Conservation (phyloP, 1,140 invertebrate genomes). For the Colletes gigas region DNA sequence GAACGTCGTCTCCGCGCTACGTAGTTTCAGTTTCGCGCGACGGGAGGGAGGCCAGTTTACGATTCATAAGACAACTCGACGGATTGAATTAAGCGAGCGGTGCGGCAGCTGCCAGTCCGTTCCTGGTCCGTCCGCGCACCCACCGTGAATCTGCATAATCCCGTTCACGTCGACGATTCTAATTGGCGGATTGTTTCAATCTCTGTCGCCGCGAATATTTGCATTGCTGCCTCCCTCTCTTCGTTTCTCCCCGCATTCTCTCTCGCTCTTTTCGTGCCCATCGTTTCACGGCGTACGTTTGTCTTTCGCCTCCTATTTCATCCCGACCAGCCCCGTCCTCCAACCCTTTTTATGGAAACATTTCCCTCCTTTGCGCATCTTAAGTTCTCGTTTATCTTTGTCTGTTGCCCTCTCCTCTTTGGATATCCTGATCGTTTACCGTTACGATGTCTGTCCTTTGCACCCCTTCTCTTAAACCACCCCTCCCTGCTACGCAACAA, state of each 20-base stretch:
- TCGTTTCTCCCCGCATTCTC: not conserved
- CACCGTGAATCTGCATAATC: conserved; percentile 79
- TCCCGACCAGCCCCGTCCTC: not conserved
- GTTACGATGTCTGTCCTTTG: not conserved
- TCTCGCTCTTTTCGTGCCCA: not conserved
- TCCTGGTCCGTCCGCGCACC: conserved; percentile 61
- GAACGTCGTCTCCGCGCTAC: not conserved
- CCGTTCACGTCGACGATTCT: conserved; percentile 79
- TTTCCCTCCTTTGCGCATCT: conserved; percentile 11
- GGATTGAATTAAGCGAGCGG: conserved; percentile 78
- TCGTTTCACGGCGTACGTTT: not conserved
- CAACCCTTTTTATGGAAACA: conserved; percentile 16
- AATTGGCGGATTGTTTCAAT: conserved; percentile 81
- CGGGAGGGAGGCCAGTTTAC: conserved; percentile 71
- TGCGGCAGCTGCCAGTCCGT: conserved; percentile 76
- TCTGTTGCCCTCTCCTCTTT: not conserved
- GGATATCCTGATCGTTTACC: no score
- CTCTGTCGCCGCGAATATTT: conserved; percentile 76
- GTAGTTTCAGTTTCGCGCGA: conserved; percentile 70
- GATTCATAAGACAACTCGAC: conserved; percentile 80
- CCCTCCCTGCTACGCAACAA: no score
- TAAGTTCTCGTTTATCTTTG: conserved; percentile 33
- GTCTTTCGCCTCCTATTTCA: conserved; percentile 10
- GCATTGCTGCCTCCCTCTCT: conserved; percentile 66
- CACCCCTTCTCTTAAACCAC: not conserved